Conservation (phyloP, 37 sponge, comb jelly and placozoan species). For the Spongilla lacustris region DNA sequence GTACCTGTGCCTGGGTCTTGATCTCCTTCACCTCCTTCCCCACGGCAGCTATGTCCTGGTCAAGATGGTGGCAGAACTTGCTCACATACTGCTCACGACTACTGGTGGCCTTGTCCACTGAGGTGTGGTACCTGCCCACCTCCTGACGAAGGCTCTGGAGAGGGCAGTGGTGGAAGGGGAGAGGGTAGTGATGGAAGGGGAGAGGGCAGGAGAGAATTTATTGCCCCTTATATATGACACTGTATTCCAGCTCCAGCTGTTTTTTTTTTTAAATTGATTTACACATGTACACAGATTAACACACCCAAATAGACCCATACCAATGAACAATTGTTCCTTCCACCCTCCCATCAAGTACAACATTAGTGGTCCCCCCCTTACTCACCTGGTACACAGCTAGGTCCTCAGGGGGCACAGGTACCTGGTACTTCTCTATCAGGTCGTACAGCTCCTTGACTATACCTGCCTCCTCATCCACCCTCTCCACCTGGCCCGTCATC, state of each 20-base stretch:
- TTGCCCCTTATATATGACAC: too few species aligned
- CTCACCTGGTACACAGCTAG: constrained; percentile 85
- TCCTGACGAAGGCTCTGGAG: constrained; percentile 86
- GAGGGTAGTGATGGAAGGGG: not conserved
- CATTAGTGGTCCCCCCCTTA: too few species aligned
- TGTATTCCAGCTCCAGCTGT: too few species aligned
- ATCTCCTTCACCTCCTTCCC: constrained; percentile 90
- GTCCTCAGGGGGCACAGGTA: constrained; percentile 94
- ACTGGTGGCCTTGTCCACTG: constrained; percentile 89
- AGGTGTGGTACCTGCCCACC: constrained; percentile 64
- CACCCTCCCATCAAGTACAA: too few species aligned
- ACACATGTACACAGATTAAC: too few species aligned
- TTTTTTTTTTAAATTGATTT: too few species aligned
- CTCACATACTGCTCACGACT: constrained; percentile 87
- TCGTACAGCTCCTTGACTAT: constrained; percentile 90
- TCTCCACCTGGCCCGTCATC: constrained; percentile 72
- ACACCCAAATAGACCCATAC: too few species aligned
- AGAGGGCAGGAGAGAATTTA: not conserved
- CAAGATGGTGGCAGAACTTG: constrained; percentile 89
- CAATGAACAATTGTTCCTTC: too few species aligned
- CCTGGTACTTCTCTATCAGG: constrained; percentile 88
- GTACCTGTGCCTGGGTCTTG: constrained; percentile 85
- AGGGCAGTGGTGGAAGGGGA: not conserved
- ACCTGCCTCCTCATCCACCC: constrained; percentile 76
- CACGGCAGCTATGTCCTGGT: constrained; percentile 89